Conservation (phyloP, 1,140 invertebrate species). For the Listronotus bonariensis region DNA sequence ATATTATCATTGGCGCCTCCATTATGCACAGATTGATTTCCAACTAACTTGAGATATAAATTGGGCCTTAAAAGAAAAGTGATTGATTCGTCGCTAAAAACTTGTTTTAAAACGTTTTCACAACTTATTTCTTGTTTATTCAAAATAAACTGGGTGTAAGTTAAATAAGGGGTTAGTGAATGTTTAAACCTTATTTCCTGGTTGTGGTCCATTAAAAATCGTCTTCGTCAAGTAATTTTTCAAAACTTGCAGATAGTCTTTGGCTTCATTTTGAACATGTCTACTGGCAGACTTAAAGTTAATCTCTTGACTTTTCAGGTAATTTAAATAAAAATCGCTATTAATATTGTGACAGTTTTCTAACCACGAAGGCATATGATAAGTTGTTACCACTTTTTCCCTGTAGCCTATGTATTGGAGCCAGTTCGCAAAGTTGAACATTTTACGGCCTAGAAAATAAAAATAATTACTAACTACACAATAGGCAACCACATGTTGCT, state of each 20-base stretch:
- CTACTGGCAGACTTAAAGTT: conserved; percentile 25
- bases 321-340: conserved; percentile 39
- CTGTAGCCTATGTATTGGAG: conserved; percentile 65
- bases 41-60: conserved; percentile 22
- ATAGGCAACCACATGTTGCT: too few relatives aligned
- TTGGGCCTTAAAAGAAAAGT: conserved; percentile 36
- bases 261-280: conserved; percentile 33
- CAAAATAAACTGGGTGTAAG: conserved; percentile 34
- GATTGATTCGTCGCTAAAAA: conserved; percentile 12
- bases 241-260: conserved; percentile 42
- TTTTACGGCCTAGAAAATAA: conserved; percentile 42
- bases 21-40: conserved; percentile 22
- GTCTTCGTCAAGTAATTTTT: conserved; percentile 34
- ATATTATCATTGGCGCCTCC: conserved; percentile 44
- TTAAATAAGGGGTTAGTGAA: conserved; percentile 41
- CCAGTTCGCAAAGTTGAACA: conserved; percentile 69
- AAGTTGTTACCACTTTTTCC: conserved; percentile 57
- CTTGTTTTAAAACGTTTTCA: conserved; percentile 10
- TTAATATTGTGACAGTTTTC: conserved; percentile 25
- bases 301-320: conserved; percentile 35
- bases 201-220: background rate
- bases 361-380: conserved; percentile 60
- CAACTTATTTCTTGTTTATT: conserved; percentile 9
- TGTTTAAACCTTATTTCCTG: conserved; percentile 27
- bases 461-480: too few relatives aligned